A percentile compares a stretch with the other conserved stretches of the same genome.
Conservation (phyloP, 1,140 invertebrate species). For the Diprion similis region DNA sequence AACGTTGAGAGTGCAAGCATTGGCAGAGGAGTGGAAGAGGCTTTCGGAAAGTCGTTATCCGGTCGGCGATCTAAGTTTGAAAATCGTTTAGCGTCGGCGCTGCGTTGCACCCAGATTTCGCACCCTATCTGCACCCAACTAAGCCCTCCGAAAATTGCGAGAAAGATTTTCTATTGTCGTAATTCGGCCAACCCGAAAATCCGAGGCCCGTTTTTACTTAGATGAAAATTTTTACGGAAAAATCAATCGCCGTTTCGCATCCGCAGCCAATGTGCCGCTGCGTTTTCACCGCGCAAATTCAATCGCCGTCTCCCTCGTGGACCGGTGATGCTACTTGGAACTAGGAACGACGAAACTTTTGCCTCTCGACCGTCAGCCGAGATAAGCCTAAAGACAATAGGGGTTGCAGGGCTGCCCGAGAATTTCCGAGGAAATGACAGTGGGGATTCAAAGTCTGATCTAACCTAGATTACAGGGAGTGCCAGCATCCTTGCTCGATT, state of each 20-base stretch:
- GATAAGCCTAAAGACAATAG: slow-evolving; percentile 7
- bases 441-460: slow-evolving; percentile 2
- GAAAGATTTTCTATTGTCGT: not conserved
- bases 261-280: not conserved
- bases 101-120: slow-evolving; percentile 6
- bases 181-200: too few relatives aligned
- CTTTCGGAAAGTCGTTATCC: slow-evolving; percentile 7
- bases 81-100: not conserved
- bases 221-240: not conserved
- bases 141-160: not conserved
- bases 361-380: not conserved
- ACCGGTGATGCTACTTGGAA: not conserved
- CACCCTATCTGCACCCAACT: slow-evolving; percentile 1
- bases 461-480: slow-evolving; percentile 5
- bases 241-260: not conserved
- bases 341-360: not conserved
- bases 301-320: not conserved
- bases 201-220: not conserved
- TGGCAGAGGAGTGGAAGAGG: not conserved
- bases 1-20: not conserved
- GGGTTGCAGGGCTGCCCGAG: slow-evolving; percentile 1
- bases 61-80: not conserved
- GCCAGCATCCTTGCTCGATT: not conserved
- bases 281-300: not conserved
- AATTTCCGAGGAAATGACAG: not conserved